Evolutionary conservation across 2,888 invertebrate genomes (phyloP).

Genomic region (Zaprionus bogoriensis): DNA sequence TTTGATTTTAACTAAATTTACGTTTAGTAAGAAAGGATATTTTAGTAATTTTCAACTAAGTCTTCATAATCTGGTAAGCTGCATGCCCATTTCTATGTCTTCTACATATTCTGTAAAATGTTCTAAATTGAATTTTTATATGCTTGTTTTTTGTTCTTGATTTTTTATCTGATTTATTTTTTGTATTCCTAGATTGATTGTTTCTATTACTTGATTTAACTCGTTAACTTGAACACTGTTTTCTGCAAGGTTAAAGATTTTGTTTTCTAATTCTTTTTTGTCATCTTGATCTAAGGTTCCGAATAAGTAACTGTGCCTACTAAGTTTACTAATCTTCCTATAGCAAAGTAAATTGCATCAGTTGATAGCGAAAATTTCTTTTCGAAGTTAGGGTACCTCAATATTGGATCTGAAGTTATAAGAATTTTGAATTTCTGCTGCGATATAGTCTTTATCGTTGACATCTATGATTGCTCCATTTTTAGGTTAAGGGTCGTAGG

Average conservation of each 20-base stretch:
- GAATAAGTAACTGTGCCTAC: background rate
- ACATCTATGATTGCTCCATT: background rate
- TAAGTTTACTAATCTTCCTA: too few species aligned
- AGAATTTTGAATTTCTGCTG: background rate
- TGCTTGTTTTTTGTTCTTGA: too few species aligned
- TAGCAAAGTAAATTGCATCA: too few species aligned
- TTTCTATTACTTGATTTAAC: background rate
- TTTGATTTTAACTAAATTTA: too few species aligned
- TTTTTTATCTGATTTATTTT: too few species aligned
- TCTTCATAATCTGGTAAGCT: too few species aligned
- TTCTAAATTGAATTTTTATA: too few species aligned
- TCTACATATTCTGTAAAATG: too few species aligned
- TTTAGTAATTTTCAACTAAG: too few species aligned
- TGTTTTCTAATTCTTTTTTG: background rate
- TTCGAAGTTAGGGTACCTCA: background rate
- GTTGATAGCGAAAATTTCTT: too few species aligned
- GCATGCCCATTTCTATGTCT: too few species aligned
- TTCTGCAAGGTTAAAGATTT: background rate
- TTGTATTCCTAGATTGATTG: background rate
- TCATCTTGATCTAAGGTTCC: background rate
- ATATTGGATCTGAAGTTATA: background rate
- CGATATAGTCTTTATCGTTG: background rate
- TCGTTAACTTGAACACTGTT: constrained; percentile 1
- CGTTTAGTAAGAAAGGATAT: too few species aligned
- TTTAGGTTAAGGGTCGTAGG: background rate